These are phyloP conservation scores for Ceratina japonica DNA, from an alignment of 1,140 invertebrate genomes.

Conservation along the genomic window DNA sequence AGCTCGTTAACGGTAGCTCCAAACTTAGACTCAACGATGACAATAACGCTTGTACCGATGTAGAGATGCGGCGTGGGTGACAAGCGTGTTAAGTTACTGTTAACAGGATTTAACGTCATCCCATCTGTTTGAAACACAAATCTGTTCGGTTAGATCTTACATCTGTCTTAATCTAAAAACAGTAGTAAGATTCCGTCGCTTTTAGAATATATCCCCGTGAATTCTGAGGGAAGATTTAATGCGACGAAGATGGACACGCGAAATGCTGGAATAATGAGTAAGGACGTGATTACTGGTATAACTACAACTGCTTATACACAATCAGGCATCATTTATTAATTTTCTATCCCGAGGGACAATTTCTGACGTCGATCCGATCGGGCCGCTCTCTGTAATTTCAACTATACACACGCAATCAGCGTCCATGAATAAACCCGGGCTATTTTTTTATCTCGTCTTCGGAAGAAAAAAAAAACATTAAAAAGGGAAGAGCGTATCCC, in stretches of 20 bases:
- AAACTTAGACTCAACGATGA: constrained; percentile 13
- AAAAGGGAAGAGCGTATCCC: neutral
- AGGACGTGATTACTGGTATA: constrained; percentile 21
- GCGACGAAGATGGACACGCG: neutral
- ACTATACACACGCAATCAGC: constrained; percentile 37
- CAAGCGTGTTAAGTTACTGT: constrained; percentile 23
- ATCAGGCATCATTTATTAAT: constrained; percentile 49
- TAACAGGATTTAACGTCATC: constrained; percentile 34
- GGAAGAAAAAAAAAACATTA: neutral
- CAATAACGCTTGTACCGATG: constrained; percentile 24
- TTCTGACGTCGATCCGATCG: constrained; percentile 31
- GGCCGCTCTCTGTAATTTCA: constrained; percentile 32
- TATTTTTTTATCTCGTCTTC: neutral
- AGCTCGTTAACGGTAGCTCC: constrained; percentile 36
- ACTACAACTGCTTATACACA: constrained; percentile 18
- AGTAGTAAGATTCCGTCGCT: too few relatives aligned
- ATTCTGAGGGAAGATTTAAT: neutral
- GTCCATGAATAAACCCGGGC: neutral
- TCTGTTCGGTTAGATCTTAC: constrained; percentile 18
- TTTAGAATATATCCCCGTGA: too few relatives aligned
- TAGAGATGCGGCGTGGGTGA: neutral
- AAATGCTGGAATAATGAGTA: neutral
- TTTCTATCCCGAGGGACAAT: constrained; percentile 35
- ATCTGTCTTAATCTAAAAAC: neutral
- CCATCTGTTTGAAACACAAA: neutral